A percentile compares a stretch with the other conserved stretches of the same genome.
Conservation (phyloP, 2,888 invertebrate species). For the Unio pictorum region DNA sequence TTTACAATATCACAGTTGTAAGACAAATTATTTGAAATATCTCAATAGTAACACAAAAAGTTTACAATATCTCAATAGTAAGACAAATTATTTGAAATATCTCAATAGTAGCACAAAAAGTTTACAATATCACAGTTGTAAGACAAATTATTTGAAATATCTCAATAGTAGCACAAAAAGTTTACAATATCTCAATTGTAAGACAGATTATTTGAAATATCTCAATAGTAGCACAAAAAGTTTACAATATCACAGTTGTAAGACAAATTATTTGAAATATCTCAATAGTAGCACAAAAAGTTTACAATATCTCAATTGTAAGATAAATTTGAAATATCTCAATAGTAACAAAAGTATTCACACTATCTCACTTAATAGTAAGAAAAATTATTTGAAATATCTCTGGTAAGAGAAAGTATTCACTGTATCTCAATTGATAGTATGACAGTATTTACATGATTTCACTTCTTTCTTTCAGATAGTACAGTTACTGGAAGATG, state of each 20-base stretch:
- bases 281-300: too few relatives aligned
- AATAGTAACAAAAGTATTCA: too few relatives aligned
- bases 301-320: neutral
- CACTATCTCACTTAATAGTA: neutral
- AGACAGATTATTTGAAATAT: too few relatives aligned
- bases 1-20: neutral
- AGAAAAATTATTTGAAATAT: neutral
- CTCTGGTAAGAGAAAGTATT: neutral
- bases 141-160: conserved; percentile 20
- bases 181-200: too few relatives aligned
- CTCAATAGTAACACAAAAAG: too few relatives aligned
- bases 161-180: too few relatives aligned
- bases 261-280: too few relatives aligned
- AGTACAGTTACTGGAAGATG: conserved; percentile 88
- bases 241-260: too few relatives aligned
- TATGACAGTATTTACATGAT: conserved; percentile 24
- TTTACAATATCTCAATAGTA: conserved; percentile 28
- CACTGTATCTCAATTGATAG: neutral
- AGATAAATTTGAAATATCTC: neutral
- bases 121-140: neutral
- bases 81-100: neutral
- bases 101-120: too few relatives aligned
- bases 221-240: too few relatives aligned
- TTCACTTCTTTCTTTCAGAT: conserved; percentile 56
- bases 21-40: too few relatives aligned